These are phyloP conservation scores for Amphibalanus amphitrite DNA, from an alignment of 1,140 invertebrate genomes.

Conservation along the genomic window DNA sequence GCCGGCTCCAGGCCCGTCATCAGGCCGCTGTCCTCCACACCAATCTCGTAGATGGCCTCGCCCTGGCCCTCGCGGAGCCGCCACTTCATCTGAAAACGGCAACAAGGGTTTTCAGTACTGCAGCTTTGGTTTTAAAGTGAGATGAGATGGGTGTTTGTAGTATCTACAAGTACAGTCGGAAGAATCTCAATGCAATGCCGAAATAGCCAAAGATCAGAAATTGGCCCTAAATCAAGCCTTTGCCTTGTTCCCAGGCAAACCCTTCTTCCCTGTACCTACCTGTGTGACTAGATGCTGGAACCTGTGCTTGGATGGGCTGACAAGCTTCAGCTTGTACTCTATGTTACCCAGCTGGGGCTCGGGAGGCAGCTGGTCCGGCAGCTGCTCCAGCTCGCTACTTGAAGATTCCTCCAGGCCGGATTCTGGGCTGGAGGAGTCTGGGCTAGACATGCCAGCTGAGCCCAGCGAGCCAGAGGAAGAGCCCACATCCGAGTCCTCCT, in stretches of 20 bases:
- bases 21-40: conserved; percentile 81
- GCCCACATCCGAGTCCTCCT: conserved; percentile 6
- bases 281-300: conserved; percentile 81
- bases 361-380: conserved; percentile 47
- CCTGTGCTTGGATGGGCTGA: conserved; percentile 60
- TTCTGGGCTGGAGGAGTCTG: neutral
- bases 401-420: neutral
- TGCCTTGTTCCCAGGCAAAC: too few relatives aligned
- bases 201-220: too few relatives aligned
- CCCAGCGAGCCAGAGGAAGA: neutral
- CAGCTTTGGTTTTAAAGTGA: too few relatives aligned
- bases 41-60: conserved; percentile 91
- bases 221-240: too few relatives aligned
- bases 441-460: neutral
- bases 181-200: too few relatives aligned
- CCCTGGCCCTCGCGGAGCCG: conserved; percentile 69
- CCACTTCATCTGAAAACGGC: conserved; percentile 88
- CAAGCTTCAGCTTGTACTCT: conserved; percentile 80
- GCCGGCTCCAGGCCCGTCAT: conserved; percentile 56
- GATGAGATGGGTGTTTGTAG: too few relatives aligned
- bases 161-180: too few relatives aligned
- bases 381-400: neutral
- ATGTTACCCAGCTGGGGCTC: conserved; percentile 80
- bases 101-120: too few relatives aligned
- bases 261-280: too few relatives aligned